Evolutionary conservation across 2,797 vertebrate genomes (phyloP).

Genomic region (Cheirogaleus major): DNA sequence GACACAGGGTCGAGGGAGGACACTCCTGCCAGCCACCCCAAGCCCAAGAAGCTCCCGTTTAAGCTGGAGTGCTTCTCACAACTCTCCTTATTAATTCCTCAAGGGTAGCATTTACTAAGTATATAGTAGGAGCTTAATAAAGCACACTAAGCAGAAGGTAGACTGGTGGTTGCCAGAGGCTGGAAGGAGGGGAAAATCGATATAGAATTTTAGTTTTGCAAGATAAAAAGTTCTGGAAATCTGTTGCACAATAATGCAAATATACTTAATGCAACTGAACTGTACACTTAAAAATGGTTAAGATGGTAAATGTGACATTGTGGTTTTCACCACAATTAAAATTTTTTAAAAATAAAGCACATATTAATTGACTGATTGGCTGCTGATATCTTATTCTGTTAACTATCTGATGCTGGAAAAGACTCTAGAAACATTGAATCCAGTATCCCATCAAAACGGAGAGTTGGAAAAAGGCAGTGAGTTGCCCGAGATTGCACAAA

Average conservation of each 20-base stretch:
- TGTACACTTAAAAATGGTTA: background rate
- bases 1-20: background rate
- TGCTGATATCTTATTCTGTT: background rate
- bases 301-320: background rate
- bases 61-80: background rate
- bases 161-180: background rate
- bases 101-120: background rate
- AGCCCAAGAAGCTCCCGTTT: background rate
- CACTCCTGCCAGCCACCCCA: background rate
- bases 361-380: background rate
- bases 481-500: background rate
- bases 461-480: background rate
- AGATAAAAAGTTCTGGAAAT: background rate
- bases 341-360: background rate
- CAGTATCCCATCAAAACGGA: background rate
- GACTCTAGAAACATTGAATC: conserved; percentile 12
- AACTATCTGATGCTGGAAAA: conserved; percentile 18
- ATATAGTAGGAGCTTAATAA: background rate
- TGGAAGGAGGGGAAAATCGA: background rate
- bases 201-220: background rate
- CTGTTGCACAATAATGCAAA: background rate
- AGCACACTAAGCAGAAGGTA: background rate
- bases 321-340: background rate
- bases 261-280: background rate
- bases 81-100: background rate